phyloP scores from a whole-genome alignment of 2,888 invertebrate species.

The Acronicta aceris region DNA sequence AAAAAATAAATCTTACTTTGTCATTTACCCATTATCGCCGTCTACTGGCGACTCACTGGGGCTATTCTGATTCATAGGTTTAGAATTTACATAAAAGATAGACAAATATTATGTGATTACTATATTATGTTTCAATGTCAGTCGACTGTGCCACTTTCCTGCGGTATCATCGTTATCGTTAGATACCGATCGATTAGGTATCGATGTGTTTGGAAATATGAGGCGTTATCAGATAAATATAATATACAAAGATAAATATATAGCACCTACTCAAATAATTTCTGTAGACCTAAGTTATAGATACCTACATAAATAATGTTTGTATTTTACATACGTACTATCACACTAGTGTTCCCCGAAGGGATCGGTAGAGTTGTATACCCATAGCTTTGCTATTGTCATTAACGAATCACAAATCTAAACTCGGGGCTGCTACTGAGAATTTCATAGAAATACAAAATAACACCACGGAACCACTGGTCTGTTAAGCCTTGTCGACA shows the following conservation, averaged over 20 bases:
- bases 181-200: constrained; percentile 38
- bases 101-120: neutral
- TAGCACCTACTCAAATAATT: neutral
- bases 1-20: too few relatives aligned
- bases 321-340: too few relatives aligned
- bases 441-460: too few relatives aligned
- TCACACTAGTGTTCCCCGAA: too few relatives aligned
- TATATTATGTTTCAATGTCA: constrained; percentile 33
- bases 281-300: neutral
- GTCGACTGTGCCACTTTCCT: constrained; percentile 6
- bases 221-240: constrained; percentile 13
- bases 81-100: neutral
- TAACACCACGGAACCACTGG: too few relatives aligned
- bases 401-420: too few relatives aligned
- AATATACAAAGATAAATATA: neutral
- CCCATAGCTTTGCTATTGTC: too few relatives aligned
- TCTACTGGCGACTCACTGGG: too few relatives aligned
- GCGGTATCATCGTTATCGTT: constrained; percentile 19
- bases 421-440: too few relatives aligned
- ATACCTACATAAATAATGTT: too few relatives aligned
- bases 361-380: too few relatives aligned
- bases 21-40: too few relatives aligned
- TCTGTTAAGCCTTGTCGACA: neutral
- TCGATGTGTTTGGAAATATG: constrained; percentile 27
- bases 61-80: neutral